Evolutionary conservation across 2,888 invertebrate species (phyloP).

Genomic region (Aricia artaxerxes): DNA sequence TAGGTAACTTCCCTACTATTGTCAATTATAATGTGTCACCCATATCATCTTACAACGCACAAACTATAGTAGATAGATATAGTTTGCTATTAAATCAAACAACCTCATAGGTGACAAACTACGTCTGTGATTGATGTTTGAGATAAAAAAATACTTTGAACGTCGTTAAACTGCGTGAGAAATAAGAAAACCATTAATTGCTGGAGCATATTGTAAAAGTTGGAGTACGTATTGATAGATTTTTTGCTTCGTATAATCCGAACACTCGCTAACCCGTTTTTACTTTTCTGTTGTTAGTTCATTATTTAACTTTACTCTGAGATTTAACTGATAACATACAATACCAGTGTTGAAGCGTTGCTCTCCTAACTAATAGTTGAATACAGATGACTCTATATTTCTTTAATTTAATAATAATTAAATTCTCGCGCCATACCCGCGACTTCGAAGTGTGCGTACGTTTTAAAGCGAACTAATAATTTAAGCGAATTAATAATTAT

Average conservation of each 20-base stretch:
- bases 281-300: constrained; percentile 14
- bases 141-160: constrained; percentile 3
- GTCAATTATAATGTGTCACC: no score
- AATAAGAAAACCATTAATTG: constrained; percentile 30
- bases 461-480: no score
- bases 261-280: constrained; percentile 18
- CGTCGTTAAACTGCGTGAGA: constrained; percentile 31
- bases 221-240: constrained; percentile 25
- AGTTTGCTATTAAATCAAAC: neutral
- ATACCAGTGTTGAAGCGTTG: neutral
- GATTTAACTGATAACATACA: constrained; percentile 6
- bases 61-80: no score
- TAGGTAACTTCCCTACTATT: no score
- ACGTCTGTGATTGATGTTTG: neutral
- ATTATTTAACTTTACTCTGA: neutral
- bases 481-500: no score
- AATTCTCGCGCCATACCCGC: no score
- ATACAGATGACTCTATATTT: no score
- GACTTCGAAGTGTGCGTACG: no score
- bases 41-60: no score
- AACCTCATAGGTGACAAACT: neutral
- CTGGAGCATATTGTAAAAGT: constrained; percentile 10
- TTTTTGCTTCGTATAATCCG: constrained; percentile 27
- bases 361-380: no score
- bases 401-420: no score